Evolutionary conservation across 2,113 vertebrate species (phyloP).

Genomic region (Egretta garzetta): DNA sequence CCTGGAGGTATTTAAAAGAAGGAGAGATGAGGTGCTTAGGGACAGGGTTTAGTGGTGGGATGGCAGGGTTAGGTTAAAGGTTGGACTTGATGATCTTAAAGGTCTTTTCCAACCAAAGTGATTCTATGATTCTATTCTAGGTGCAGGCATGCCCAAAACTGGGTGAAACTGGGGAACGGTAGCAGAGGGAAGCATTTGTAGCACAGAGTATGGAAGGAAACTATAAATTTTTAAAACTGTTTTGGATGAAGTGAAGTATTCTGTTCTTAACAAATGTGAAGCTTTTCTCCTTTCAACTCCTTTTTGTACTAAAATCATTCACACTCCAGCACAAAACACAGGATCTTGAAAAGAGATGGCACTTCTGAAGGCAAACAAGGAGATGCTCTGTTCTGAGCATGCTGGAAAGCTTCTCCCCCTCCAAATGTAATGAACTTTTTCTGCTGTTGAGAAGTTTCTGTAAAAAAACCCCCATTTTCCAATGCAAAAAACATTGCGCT

Average conservation of each 20-base stretch:
- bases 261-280: not conserved
- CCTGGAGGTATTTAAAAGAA: too few relatives aligned
- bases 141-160: not conserved
- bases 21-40: too few relatives aligned
- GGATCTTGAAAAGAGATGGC: not conserved
- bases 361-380: not conserved
- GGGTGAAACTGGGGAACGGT: not conserved
- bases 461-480: not conserved
- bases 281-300: not conserved
- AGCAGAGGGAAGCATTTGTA: not conserved
- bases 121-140: too few relatives aligned
- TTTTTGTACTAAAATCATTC: not conserved
- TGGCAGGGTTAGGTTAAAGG: too few relatives aligned
- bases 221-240: not conserved
- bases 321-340: not conserved
- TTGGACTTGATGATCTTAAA: too few relatives aligned
- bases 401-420: not conserved
- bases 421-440: rapidly evolving
- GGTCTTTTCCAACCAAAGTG: too few relatives aligned
- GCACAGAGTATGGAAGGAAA: not conserved
- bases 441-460: not conserved
- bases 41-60: too few relatives aligned
- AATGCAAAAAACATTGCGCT: rapidly evolving
- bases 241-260: not conserved
- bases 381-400: not conserved